A percentile compares a stretch with the other conserved stretches of the same genome.
phyloP scores from a whole-genome alignment of 2,888 invertebrate genomes.

The Pheosia gnoma region DNA sequence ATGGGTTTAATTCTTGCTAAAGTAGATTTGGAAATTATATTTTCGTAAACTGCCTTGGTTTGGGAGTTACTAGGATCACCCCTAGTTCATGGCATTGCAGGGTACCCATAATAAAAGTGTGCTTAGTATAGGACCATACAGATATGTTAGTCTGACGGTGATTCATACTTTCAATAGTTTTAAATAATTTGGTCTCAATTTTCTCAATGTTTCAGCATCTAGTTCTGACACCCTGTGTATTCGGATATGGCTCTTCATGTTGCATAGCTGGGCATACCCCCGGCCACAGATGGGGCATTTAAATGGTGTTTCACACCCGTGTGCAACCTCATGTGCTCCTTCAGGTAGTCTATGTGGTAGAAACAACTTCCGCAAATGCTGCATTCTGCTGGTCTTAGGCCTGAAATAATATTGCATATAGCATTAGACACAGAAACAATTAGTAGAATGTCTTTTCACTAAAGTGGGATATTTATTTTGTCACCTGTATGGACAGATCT shows the following conservation, averaged over 20 bases:
- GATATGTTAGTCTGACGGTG: no score
- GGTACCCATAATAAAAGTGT: no score
- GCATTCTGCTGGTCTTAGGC: slow-evolving; percentile 73
- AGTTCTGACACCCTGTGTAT: slow-evolving; percentile 72
- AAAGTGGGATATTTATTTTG: background rate
- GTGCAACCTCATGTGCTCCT: slow-evolving; percentile 76
- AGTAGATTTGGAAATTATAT: no score
- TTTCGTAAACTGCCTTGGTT: no score
- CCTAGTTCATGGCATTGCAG: no score
- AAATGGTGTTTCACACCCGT: slow-evolving; percentile 78
- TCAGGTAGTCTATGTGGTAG: slow-evolving; percentile 73
- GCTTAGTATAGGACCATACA: no score
- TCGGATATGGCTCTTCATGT: slow-evolving; percentile 78
- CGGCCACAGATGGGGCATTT: slow-evolving; percentile 77
- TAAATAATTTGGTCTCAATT: slow-evolving; percentile 71
- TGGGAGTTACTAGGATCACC: no score
- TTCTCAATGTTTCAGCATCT: slow-evolving; percentile 60
- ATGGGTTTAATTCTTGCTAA: no score
- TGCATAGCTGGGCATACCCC: slow-evolving; percentile 76
- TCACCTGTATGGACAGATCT: slow-evolving; percentile 80
- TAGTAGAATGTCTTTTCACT: no score
- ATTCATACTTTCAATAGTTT: slow-evolving; percentile 61
- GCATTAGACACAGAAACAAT: no score
- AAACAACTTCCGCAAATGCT: slow-evolving; percentile 68
- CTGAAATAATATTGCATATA: slow-evolving; percentile 48